Base-by-base conservation (phyloP, 2,113 vertebrate genomes). In the Pogonocichla stellata region DNA sequence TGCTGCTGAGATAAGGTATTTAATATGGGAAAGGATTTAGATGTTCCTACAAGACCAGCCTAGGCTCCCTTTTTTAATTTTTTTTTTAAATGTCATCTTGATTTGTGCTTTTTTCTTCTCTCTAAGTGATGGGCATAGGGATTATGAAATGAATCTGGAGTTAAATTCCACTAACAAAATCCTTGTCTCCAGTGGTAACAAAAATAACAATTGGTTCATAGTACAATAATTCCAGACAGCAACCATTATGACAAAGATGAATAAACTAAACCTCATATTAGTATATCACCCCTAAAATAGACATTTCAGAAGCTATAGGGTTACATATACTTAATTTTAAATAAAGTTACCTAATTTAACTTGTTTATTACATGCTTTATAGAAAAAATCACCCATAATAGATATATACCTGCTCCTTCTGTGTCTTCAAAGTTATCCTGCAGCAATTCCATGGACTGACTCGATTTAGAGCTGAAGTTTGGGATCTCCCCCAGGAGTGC, bases 11-110 rank as follows among this genome's bases (percentile, higher is more conserved):
- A 98, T 98, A 98, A 98, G 96, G 97, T 96, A 96, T 98, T 98
- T 98, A 98, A 98, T 98, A 98, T 97, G 97, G 96, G 93, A 98
- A 97, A 97, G 97, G 97, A 97, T 98, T 98, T 97, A 98, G 94
- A 94, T 97, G 97, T 97, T 97, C 98, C 96, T 98, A 96, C 96
- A 97, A 96, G 95, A 97, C 91, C 92, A 69, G 88, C 54, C 92
- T 92, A 71, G 95, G 92, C 88, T 96, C 64, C 60, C 96, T 48
- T 73, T 54, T 58, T 60, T 45, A 53, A 43, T 56, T 45, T 80
- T 79, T 97, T 79, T 98, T 97, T 88, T 26, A 96, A 98, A 98
- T 98, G 97, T 98, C 98, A 98, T 98, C 98, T 98, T 98, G 98
- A 98, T 98, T 97, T 97, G 94, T 92, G 91, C 89, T 45, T 57